phyloP scores from a whole-genome alignment of 2,888 invertebrate species.

The Helleia helle region DNA sequence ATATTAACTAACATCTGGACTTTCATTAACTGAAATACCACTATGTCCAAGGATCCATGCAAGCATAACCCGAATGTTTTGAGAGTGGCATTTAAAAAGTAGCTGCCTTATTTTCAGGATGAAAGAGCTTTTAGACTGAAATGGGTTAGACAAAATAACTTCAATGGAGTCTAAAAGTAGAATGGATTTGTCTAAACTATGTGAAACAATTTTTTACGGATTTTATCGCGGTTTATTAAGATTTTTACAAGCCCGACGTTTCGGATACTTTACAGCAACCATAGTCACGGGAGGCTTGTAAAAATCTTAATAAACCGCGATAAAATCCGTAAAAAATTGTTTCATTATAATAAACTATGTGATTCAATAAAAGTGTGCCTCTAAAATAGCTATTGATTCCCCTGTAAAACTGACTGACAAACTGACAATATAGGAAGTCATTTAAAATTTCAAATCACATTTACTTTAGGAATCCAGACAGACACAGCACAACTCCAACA shows the following conservation, averaged over 20 bases:
- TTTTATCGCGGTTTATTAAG: too few relatives aligned
- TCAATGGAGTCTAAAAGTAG: constrained; percentile 14
- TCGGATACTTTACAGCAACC: too few relatives aligned
- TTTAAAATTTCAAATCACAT: too few relatives aligned
- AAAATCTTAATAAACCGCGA: too few relatives aligned
- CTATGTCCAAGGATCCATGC: constrained; percentile 9
- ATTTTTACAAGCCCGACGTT: too few relatives aligned
- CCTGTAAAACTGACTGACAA: too few relatives aligned
- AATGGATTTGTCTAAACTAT: constrained; percentile 4
- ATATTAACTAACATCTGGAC: too few relatives aligned
- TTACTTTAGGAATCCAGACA: neutral
- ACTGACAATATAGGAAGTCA: neutral
- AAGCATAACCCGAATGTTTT: neutral
- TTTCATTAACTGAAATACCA: constrained; percentile 6
- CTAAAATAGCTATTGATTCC: neutral
- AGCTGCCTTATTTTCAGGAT: too few relatives aligned
- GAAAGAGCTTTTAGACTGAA: neutral
- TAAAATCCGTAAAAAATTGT: too few relatives aligned
- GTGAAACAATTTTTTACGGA: too few relatives aligned
- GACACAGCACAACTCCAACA: neutral
- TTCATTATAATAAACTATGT: too few relatives aligned
- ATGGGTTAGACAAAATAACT: constrained; percentile 1
- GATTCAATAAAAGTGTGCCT: constrained; percentile 11
- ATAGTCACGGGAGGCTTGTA: too few relatives aligned
- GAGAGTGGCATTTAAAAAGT: neutral